Base-by-base conservation (phyloP, 2,113 vertebrate genomes). In the Xiphorhynchus elegans region DNA sequence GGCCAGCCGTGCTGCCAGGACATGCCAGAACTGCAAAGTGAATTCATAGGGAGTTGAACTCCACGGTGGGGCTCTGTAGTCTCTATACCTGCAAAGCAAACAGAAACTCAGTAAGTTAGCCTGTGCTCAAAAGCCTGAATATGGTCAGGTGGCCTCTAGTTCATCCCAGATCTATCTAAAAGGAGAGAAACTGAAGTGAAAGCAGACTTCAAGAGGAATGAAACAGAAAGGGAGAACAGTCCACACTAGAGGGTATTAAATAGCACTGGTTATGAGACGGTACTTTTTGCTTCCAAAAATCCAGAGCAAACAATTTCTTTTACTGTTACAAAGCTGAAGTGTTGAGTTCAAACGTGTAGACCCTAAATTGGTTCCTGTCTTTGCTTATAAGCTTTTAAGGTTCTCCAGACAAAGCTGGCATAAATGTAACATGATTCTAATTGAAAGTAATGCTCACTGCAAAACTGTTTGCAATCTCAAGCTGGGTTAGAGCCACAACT, bases 21-120 rank as follows among this genome's bases (percentile, higher is more conserved):
- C 99, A 52, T 99, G 99, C 99, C 99, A 99, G 96, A 99, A 99
- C 85, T 99, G 99, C 84, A 99, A 97, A 42, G 99, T 99, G 97
- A 99, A 99, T 53, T 99, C 99, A 52, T 99, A 99, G 0, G 99
- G 99, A 59, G 97, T 97, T 7, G 97, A 92, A 90, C 98, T 99
- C 99, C 99, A 99, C 0, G 99, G 99, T 2, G 99, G 99, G 0
- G 98, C 99, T 98, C 99, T 98, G 97, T 99, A 99, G 96, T 99
- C 99, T 93, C 99, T 98, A 53, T 99, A 99, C 63, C 98, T 99
- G 93, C 63, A 96, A 95, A 59, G 42, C 63, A 94, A 91, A 87
- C 11, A 39, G 63, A 93, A 47, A 25, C 3, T 2, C 8, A 17
- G 9, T 18, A 20, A 56, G 5, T 35, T 9, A 82, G n/a, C 21